Evolutionary conservation across 2,113 vertebrate genomes (phyloP), one percentile per base, ranked within the genome.

Genomic region (Nothobranchius furzeri): DNA sequence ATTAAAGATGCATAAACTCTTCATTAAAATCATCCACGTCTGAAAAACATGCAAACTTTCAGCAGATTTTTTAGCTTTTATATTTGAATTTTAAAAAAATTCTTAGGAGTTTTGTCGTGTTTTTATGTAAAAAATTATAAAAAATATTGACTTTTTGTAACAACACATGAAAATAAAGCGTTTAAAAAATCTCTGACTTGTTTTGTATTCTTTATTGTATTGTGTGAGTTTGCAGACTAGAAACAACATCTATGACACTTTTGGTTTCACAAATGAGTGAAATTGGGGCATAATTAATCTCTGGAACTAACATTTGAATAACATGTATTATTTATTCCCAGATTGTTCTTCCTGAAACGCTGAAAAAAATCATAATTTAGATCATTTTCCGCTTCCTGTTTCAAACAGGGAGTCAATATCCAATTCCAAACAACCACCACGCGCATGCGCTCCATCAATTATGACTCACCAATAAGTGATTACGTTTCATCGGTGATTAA

Each of bases 391-490:
- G 58, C 52, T 67, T 25, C 15, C 73, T 25, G 70, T 55, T 57
- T 60, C 57, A 63, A 75, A 76, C 71, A 59, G 2, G 9, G 37
- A 69, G 75, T 85, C 81, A 60, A 86, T 86, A 85, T 60, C 74
- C 80, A 76, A 64, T 82, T 78, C 80, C 73, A 48, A 79, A 42
- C 52, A 47, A 70, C 57, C 57, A 7, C 54, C 48, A 11, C n/a
- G 48, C 55, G 54, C 64, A 35, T 17, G 75, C 68, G 17, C 68
- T 50, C 61, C 78, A 85, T 84, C 79, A 15, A 58, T 83, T 83
- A 73, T 82, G 51, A 68, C 86, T 85, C 77, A 62, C 57, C 78
- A 77, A 84, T 69, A 87, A 84, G 58, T 78, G 85, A 77, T 77
- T 66, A 54, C 64, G 60, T 76, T 81, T 70, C 50, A 53, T 15